These are phyloP conservation scores for Medauroidea extradentata DNA, from an alignment of 1,140 invertebrate species.

Conservation along the genomic window DNA sequence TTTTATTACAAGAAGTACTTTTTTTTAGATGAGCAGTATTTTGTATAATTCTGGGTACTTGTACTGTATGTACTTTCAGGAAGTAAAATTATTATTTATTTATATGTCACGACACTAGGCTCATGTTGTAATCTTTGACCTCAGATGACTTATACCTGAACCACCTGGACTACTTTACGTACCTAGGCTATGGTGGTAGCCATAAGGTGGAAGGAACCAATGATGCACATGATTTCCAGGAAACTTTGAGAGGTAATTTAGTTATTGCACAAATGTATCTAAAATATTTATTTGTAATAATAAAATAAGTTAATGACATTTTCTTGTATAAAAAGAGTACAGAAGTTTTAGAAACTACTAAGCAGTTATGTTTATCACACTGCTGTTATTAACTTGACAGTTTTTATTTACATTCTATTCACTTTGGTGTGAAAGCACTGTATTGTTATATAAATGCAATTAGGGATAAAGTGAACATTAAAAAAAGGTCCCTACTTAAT, in stretches of 20 bases:
- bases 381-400: no score
- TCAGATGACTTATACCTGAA: conserved; percentile 55
- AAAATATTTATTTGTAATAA: background rate
- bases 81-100: background rate
- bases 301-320: no score
- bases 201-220: conserved; percentile 64
- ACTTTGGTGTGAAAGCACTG: no score
- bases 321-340: no score
- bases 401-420: no score
- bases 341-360: no score
- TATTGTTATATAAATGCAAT: no score
- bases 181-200: conserved; percentile 59
- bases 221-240: conserved; percentile 65
- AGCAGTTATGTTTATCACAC: conserved; percentile 15
- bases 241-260: conserved; percentile 56
- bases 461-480: no score
- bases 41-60: background rate
- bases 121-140: no score
- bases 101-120: no score
- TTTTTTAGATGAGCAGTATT: background rate
- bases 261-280: background rate
- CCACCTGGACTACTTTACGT: conserved; percentile 60
- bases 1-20: no score
- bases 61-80: background rate
- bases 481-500: no score